Evolutionary conservation across 2,888 invertebrate species (phyloP).

Genomic region (Seira ritae): DNA sequence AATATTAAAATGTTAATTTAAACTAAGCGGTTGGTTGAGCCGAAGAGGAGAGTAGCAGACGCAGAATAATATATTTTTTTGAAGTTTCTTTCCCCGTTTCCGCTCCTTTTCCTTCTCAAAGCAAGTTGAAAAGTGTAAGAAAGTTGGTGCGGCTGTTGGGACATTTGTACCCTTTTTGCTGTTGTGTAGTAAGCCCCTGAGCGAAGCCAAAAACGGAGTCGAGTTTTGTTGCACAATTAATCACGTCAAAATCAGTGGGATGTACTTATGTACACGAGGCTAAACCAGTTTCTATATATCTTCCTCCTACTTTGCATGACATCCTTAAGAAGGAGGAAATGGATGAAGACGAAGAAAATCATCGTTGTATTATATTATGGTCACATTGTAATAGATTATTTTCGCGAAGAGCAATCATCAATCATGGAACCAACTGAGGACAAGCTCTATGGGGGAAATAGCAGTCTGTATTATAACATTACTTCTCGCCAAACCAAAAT

Average conservation of each 20-base stretch:
- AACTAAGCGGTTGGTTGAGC: too few species aligned
- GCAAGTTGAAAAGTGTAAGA: not conserved
- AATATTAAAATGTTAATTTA: too few species aligned
- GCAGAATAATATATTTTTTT: too few species aligned
- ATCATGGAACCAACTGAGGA: not conserved
- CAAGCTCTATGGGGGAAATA: too few species aligned
- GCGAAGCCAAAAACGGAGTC: not conserved
- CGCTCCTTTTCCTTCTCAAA: too few species aligned
- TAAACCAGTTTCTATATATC: not conserved
- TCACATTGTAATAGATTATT: slow-evolving; percentile 3
- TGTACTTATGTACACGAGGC: not conserved
- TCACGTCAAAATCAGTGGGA: slow-evolving; percentile 16
- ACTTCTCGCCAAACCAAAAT: too few species aligned
- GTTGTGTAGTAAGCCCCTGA: not conserved
- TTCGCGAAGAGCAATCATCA: not conserved
- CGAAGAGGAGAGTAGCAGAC: too few species aligned
- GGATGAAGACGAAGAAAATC: slow-evolving; percentile 7
- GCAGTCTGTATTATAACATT: not conserved
- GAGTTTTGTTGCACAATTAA: slow-evolving; percentile 16
- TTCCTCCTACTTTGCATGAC: not conserved
- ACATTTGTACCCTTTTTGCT: not conserved
- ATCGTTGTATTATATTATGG: not conserved
- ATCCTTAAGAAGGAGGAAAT: not conserved
- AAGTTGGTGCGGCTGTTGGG: not conserved
- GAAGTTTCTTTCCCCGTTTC: too few species aligned